phyloP scores from a whole-genome alignment of 2,797 vertebrate genomes.

The Oryzias dopingdopingensis region DNA sequence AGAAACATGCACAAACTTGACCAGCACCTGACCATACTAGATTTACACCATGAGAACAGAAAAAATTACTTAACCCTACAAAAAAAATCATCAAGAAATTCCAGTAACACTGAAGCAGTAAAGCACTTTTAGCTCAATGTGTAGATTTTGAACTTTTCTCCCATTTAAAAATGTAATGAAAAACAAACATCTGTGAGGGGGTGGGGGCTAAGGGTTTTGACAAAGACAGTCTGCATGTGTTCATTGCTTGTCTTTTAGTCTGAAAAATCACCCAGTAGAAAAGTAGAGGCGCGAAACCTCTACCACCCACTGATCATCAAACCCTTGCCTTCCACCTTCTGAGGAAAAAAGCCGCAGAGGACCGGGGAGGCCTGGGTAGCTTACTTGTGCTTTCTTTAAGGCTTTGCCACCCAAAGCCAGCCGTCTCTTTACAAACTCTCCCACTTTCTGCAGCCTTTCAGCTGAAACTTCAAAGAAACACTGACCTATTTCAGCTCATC shows the following conservation, averaged over 20 bases:
- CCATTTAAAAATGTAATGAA: too few relatives aligned
- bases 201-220: too few relatives aligned
- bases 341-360: conserved; percentile 11
- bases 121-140: too few relatives aligned
- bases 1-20: neutral
- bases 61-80: neutral
- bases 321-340: conserved; percentile 34
- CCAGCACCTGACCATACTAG: neutral
- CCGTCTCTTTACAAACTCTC: conserved; percentile 7
- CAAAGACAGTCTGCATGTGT: neutral
- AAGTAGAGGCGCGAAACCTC: conserved; percentile 10
- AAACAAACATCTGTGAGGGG: too few relatives aligned
- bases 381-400: conserved; percentile 12
- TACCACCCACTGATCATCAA: conserved; percentile 32
- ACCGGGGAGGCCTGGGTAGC: conserved; percentile 10
- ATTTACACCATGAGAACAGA: neutral
- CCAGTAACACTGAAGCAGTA: too few relatives aligned
- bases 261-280: conserved; percentile 3
- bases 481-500: conserved; percentile 14
- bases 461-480: conserved; percentile 17
- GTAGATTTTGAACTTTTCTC: too few relatives aligned
- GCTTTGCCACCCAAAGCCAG: neutral
- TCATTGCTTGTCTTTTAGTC: conserved; percentile 23
- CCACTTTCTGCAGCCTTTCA: neutral
- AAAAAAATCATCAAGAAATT: neutral